These are phyloP conservation scores for Trematomus loennbergii DNA, from an alignment of 2,113 vertebrate genomes.

Conservation along the genomic window DNA sequence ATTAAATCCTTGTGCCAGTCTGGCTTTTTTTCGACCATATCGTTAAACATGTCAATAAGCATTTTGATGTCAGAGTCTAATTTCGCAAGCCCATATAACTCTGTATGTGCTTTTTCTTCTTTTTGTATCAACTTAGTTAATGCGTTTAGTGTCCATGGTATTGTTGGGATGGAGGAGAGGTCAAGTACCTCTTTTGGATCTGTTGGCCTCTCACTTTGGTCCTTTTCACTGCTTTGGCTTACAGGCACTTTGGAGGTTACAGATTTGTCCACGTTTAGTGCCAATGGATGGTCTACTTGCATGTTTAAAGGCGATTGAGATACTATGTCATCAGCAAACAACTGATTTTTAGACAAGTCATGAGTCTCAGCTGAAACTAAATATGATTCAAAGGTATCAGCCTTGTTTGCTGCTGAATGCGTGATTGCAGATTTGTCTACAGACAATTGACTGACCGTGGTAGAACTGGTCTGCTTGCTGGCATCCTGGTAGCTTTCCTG, in stretches of 20 bases:
- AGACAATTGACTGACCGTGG: not conserved
- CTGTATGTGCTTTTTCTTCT: not conserved
- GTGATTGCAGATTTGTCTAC: not conserved
- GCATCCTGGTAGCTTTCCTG: conserved; percentile 3
- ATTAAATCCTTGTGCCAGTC: not conserved
- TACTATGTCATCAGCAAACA: not conserved
- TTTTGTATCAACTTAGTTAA: conserved; percentile 7
- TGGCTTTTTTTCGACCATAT: not conserved
- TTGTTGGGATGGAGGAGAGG: conserved; percentile 41
- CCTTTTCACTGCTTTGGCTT: not conserved
- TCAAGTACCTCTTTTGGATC: not conserved
- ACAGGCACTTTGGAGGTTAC: not conserved
- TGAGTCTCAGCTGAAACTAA: not conserved
- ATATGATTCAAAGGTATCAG: not conserved
- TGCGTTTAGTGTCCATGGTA: conserved; percentile 37
- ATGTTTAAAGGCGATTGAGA: not conserved
- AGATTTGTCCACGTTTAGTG: not conserved
- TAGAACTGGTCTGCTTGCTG: not conserved
- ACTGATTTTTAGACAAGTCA: not conserved
- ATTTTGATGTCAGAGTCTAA: rapidly evolving
- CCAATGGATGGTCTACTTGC: not conserved
- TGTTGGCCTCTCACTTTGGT: not conserved
- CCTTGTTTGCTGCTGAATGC: not conserved
- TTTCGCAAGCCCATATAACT: not conserved
- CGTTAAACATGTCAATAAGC: not conserved